These are phyloP conservation scores for Lithophane ornitopus DNA, from an alignment of 2,888 invertebrate genomes.

Conservation along the genomic window DNA sequence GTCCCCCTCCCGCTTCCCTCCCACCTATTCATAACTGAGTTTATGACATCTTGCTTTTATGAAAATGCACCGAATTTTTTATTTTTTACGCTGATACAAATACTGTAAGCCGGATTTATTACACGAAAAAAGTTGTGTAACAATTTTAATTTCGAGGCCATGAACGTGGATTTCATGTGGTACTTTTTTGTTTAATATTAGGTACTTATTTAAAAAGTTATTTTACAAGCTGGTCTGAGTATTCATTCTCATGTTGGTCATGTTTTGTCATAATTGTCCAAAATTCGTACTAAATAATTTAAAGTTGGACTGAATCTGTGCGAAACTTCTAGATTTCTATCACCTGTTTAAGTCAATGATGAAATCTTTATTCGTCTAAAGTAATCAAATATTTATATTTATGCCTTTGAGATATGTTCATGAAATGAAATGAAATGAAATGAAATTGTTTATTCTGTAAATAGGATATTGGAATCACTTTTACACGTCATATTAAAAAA, in stretches of 20 bases:
- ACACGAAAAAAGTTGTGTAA: slow-evolving; percentile 44
- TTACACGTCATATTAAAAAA: too few relatives aligned
- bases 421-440: too few relatives aligned
- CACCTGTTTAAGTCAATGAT: not conserved
- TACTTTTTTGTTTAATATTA: slow-evolving; percentile 45
- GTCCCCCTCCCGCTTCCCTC: not conserved
- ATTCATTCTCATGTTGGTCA: not conserved
- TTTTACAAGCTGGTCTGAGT: slow-evolving; percentile 17
- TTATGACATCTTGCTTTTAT: slow-evolving; percentile 59
- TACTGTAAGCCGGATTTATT: slow-evolving; percentile 53
- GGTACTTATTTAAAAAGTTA: slow-evolving; percentile 22
- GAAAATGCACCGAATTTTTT: slow-evolving; percentile 55
- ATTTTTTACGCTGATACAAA: slow-evolving; percentile 46
- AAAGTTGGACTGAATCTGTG: not conserved
- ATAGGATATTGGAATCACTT: too few relatives aligned
- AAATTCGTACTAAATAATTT: slow-evolving; percentile 3
- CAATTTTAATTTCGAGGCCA: slow-evolving; percentile 47
- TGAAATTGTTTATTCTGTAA: too few relatives aligned
- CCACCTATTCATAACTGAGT: slow-evolving; percentile 44
- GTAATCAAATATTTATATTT: too few relatives aligned
- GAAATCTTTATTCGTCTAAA: not conserved
- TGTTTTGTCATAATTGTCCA: not conserved
- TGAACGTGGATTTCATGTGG: slow-evolving; percentile 46
- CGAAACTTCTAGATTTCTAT: not conserved
- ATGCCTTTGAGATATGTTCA: too few relatives aligned